Evolutionary conservation across 2,797 vertebrate genomes (phyloP).

Genomic region (Tympanoctomys barrerae): DNA sequence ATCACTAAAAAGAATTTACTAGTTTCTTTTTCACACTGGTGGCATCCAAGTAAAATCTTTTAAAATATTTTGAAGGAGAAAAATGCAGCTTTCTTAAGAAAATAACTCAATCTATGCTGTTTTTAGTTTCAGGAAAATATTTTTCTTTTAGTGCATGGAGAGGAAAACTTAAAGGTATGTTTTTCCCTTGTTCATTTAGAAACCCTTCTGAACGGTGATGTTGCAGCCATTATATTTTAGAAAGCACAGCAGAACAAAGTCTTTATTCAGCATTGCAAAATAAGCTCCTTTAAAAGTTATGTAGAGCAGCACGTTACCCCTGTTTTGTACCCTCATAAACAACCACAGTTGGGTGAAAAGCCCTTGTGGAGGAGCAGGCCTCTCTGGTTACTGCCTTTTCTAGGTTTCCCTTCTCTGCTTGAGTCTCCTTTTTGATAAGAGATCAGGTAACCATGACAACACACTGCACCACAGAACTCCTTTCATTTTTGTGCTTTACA

Average conservation of each 20-base stretch:
- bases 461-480: conserved; percentile 52
- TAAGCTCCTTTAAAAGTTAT: conserved; percentile 69
- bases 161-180: conserved; percentile 45
- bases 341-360: conserved; percentile 55
- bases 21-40: conserved; percentile 39
- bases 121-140: neutral
- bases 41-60: conserved; percentile 56
- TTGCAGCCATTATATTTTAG: conserved; percentile 17
- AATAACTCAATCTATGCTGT: conserved; percentile 10
- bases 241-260: conserved; percentile 54
- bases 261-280: conserved; percentile 49
- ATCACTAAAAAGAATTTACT: conserved; percentile 50
- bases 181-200: conserved; percentile 44
- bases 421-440: conserved; percentile 81
- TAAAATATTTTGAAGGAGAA: conserved; percentile 55
- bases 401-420: conserved; percentile 70
- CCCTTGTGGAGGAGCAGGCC: conserved; percentile 2
- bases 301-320: conserved; percentile 15
- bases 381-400: conserved; percentile 69
- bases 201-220: conserved; percentile 36
- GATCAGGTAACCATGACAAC: conserved; percentile 84
- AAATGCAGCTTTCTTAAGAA: conserved; percentile 41
- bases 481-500: conserved; percentile 80
- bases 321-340: conserved; percentile 68
- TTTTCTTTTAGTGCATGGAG: neutral